Conservation (phyloP, 23 tunicate genomes). For the Trididemnum miniatum region DNA sequence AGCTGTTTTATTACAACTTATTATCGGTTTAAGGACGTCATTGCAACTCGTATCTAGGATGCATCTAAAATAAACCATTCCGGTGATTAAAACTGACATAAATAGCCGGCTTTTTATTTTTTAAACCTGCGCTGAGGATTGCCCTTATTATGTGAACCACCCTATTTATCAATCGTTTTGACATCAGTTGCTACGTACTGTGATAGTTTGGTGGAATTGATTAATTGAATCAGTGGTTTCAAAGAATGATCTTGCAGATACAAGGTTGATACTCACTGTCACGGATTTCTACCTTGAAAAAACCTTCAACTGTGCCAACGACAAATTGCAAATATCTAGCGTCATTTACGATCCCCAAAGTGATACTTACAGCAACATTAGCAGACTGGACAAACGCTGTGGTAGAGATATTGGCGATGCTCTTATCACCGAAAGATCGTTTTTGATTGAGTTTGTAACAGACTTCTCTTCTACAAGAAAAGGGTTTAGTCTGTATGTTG, state of each 20-base stretch:
- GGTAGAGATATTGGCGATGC: conserved; percentile 25
- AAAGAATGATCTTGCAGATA: conserved; percentile 33
- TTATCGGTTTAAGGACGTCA: too few species aligned
- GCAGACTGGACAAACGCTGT: conserved; percentile 2
- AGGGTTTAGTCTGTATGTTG: conserved; percentile 43
- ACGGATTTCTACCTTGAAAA: conserved; percentile 36
- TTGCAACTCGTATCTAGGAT: too few species aligned
- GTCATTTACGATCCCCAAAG: not conserved
- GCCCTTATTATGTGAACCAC: too few species aligned
- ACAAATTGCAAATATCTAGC: not conserved
- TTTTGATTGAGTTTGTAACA: conserved; percentile 42
- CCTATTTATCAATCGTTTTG: too few species aligned
- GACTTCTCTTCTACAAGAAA: conserved; percentile 32
- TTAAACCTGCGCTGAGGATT: too few species aligned
- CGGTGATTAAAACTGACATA: too few species aligned
- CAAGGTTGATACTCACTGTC: conserved; percentile 27
- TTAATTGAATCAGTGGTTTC: too few species aligned
- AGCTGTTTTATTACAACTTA: too few species aligned
- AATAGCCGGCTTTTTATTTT: too few species aligned
- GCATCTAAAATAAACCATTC: too few species aligned
- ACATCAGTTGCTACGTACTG: too few species aligned
- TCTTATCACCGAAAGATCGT: conserved; percentile 26
- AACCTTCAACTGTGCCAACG: conserved; percentile 13
- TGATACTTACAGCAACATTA: not conserved
- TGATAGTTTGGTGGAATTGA: too few species aligned